Evolutionary conservation across 1,140 invertebrate species (phyloP), one percentile per base, ranked within the genome.

Genomic region (Octopus sinensis): DNA sequence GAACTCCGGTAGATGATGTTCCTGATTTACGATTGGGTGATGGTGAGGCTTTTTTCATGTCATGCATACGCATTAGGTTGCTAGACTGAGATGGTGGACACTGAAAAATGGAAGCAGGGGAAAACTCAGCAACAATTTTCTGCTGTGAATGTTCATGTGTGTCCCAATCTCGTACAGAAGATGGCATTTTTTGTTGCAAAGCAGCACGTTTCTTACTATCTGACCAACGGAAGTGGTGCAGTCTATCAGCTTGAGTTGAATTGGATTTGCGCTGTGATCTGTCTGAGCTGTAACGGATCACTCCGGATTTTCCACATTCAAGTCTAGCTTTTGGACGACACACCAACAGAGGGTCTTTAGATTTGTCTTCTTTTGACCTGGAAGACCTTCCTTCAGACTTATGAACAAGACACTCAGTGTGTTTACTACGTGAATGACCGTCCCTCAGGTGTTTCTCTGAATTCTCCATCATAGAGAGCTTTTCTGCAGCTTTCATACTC

Each of bases 91-190:
- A 23, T 43, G 76, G 30, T 6, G 76, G 76, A 77, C 76, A 77
- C 30, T 53, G 76, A 77, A 77, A 77, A 52, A 53, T 53, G 52
- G 76, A 77, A 6, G 76, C 76, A 52, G 76, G 76, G 7, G 76
- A 77, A 51, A 77, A 52, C 6, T 77, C 76, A 6, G 76, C 76
- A 77, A 77, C 76, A 7, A 77, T 77, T 77, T 53, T 77, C 76
- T 77, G 30, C 23, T 51, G 43, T 0, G 76, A 51, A 51, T 51
- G 30, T n/a, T 77, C 76, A 2, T 43, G 17, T 23, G 76, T 6
- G 5, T 51, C 30, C 30, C 76, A 52, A 13, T 77, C 76, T 7
- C 52, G 76, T 17, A 77, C 30, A 53, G 76, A 6, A 77, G 76
- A 73, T 13, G 68, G 68, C 68, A 73, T 13, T 23, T 73, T 73